Evolutionary conservation across 2,113 vertebrate genomes (phyloP), one percentile per base, ranked within the genome.

Genomic region (Myxocyprinus asiaticus): DNA sequence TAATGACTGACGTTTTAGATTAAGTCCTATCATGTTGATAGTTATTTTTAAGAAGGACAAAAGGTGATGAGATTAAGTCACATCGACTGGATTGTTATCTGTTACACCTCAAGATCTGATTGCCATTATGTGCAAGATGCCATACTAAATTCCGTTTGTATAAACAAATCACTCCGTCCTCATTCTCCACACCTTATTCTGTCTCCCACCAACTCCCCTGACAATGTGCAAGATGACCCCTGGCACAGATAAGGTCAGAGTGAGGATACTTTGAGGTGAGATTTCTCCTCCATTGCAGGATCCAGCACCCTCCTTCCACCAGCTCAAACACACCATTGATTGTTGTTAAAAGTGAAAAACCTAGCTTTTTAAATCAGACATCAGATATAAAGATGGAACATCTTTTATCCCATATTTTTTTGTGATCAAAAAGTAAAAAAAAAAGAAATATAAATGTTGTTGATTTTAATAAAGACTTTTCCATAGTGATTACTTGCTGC

Each of bases 1-100:
- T 62, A 73, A 48, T 61, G 44, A 61, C 56, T 12, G 56, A 71
- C 22, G 15, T 17, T 48, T 71, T 58, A 73, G 70, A 73, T 48
- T 22, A 15, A 45, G 9, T 73, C 44, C 47, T 48, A 48, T 73
- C 70, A 17, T 61, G 12, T 6, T 45, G 10, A 48, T 8, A 73
- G 9, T 44, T 12, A 17, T 1, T 17, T 45, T 42, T 72, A 55
- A 55, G 51, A 55, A 55, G 10, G 1, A 11, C 3, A 17, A 5
- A 70, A 2, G 9, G n/a, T 22, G 3, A 61, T 73, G 12, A 17
- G 44, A 48, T 72, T 45, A 59, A 15, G 15, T 11, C 0, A 7
- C 43, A 55, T 69, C 22, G 44, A 9, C 53, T 33, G 22, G 44
- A 15, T 9, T 10, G 11, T 11, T 58, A 10, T 45, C 50, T 56